phyloP scores from a whole-genome alignment of 1,140 invertebrate genomes.

The Hyles vespertilio region DNA sequence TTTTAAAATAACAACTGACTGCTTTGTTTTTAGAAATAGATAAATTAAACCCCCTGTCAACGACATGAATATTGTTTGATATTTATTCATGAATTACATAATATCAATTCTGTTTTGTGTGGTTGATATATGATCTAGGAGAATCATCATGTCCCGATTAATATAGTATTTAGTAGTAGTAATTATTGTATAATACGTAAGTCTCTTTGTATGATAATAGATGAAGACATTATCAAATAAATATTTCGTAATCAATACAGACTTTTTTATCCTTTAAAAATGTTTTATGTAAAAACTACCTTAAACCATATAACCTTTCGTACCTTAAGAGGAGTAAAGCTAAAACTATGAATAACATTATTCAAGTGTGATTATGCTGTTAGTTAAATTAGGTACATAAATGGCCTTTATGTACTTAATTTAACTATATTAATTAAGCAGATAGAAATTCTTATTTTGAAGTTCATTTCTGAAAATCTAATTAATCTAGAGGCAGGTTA shows the following conservation, averaged over 20 bases:
- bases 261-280: background rate
- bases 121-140: conserved; percentile 29
- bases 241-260: conserved; percentile 3
- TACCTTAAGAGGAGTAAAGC: too few species aligned
- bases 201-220: conserved; percentile 65
- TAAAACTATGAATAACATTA: too few species aligned
- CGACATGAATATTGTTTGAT: conserved; percentile 28
- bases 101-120: conserved; percentile 17
- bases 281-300: background rate
- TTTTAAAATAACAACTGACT: conserved; percentile 52
- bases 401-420: too few species aligned
- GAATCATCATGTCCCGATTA: conserved; percentile 51
- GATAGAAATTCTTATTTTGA: too few species aligned
- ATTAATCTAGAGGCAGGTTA: too few species aligned
- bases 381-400: too few species aligned
- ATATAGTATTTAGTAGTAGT: conserved; percentile 41
- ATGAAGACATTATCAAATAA: conserved; percentile 71
- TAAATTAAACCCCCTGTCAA: conserved; percentile 26
- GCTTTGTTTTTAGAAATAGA: conserved; percentile 39
- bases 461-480: too few species aligned
- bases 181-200: conserved; percentile 46
- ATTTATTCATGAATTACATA: conserved; percentile 21
- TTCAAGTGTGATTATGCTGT: too few species aligned
- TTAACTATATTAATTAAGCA: too few species aligned
- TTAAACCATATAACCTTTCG: too few species aligned